Conservation (phyloP, 2,888 invertebrate species). For the Drosophila barbarae region DNA sequence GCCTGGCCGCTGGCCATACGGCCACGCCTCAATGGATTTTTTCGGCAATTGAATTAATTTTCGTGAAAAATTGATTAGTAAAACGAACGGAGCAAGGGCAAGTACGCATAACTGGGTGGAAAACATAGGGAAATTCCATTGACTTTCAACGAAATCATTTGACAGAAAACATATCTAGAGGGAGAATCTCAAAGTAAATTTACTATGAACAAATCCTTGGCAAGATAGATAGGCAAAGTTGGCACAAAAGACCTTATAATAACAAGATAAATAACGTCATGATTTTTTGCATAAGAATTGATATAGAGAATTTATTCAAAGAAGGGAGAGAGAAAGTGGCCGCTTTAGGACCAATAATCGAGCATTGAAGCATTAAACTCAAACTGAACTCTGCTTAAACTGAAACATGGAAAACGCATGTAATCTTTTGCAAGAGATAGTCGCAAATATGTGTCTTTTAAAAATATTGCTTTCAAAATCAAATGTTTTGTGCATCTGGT, state of each 20-base stretch:
- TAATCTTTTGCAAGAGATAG: background rate
- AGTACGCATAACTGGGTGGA: background rate
- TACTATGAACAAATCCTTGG: background rate
- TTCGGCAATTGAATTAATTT: constrained; percentile 79
- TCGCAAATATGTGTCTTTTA: background rate
- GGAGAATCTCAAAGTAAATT: background rate
- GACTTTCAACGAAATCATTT: background rate
- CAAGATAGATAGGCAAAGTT: background rate
- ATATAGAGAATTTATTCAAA: background rate
- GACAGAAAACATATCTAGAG: background rate
- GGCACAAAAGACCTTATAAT: background rate
- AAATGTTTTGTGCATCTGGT: background rate
- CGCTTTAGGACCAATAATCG: background rate
- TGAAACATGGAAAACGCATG: background rate
- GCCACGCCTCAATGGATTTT: constrained; percentile 77
- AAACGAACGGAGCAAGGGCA: background rate
- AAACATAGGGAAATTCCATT: background rate
- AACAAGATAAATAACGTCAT: background rate
- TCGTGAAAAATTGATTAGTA: constrained; percentile 79
- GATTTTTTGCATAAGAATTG: no score
- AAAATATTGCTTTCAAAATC: background rate
- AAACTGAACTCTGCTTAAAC: no score
- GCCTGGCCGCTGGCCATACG: constrained; percentile 52
- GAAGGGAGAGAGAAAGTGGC: background rate
- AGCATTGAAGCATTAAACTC: background rate